phyloP scores from a whole-genome alignment of 2,113 vertebrate genomes.

The Lipophrys pholis region DNA sequence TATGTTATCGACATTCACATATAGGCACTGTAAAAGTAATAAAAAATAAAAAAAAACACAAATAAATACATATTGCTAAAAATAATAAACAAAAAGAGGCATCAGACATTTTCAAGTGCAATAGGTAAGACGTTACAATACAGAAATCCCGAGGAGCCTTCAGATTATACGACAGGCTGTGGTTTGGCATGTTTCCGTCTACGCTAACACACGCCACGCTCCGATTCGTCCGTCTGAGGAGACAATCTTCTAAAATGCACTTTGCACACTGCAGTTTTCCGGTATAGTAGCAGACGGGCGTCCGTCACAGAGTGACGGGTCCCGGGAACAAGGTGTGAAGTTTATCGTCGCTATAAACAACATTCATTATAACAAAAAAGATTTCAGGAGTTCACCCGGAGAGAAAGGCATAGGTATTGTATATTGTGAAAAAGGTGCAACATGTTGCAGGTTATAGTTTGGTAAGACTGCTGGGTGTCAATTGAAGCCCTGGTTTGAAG shows the following conservation, averaged over 20 bases:
- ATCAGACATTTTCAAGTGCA: slow-evolving; percentile 63
- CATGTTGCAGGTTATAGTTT: slow-evolving; percentile 57
- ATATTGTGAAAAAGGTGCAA: slow-evolving; percentile 57
- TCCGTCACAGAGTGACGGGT: background rate
- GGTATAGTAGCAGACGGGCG: background rate
- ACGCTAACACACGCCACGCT: slow-evolving; percentile 25
- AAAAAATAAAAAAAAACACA: slow-evolving; percentile 17
- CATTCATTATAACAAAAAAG: slow-evolving; percentile 58
- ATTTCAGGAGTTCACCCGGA: slow-evolving; percentile 33
- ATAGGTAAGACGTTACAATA: slow-evolving; percentile 57
- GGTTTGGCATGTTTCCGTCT: slow-evolving; percentile 55
- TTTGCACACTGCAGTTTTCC: slow-evolving; percentile 16
- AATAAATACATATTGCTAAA: slow-evolving; percentile 61
- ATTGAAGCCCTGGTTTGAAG: slow-evolving; percentile 63
- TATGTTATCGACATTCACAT: slow-evolving; percentile 60
- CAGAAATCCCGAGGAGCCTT: slow-evolving; percentile 38
- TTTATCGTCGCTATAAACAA: slow-evolving; percentile 39
- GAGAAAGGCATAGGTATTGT: slow-evolving; percentile 53
- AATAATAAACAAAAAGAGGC: slow-evolving; percentile 46
- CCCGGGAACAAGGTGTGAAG: slow-evolving; percentile 31
- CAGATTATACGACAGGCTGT: slow-evolving; percentile 19
- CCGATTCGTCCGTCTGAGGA: too few species aligned
- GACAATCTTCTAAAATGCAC: background rate
- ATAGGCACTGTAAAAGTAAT: slow-evolving; percentile 61
- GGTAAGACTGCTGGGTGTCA: slow-evolving; percentile 53